Evolutionary conservation across 1,140 invertebrate genomes (phyloP), one percentile per base, ranked within the genome.

Genomic region (Drosophila nigromelanica): DNA sequence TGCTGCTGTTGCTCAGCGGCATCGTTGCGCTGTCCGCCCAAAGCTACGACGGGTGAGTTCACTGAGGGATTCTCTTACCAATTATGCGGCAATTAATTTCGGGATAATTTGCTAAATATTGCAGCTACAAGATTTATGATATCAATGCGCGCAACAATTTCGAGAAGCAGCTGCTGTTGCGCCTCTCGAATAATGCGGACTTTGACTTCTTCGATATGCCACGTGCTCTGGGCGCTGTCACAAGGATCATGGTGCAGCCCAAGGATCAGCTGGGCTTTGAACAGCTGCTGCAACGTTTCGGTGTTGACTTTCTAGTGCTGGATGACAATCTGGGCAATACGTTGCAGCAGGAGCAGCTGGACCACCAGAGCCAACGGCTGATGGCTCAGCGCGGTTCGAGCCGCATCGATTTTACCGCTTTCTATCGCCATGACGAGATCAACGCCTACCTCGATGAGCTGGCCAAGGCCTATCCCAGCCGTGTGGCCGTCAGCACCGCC

Each of bases 391-490:
- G 80, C 18, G 68, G 58, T 6, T n/a, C 70, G 1, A 14, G 83
- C 12, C 61, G 75, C 63, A 77, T 90, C 24, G 73, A 71, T 24
- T 91, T 91, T 55, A 73, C 56, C 0, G 71, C 62, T 33, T 91
- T 91, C 80, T 80, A 90, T 43, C 87, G 90, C 48, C 68, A 75
- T 47, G 55, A 39, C 10, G 80, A 94, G 91, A 93, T 94, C 37
- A 91, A 94, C 47, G 82, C 76, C 12, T 94, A 93, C 63, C 60
- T 94, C 33, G 92, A 93, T n/a, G 81, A 92, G 5, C 82, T 94
- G 51, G 93, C 92, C 4, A 56, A 66, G 3, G 78, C 69, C 12
- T 94, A 93, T 78, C 93, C 93, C 18, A 83, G 92, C 24, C 77
- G 91, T 3, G 93, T 93, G 0, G 91, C 55, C 0, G 89, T 94